Percentiles rank a stretch among this genome's conserved stretches.
Conservation (phyloP, 1,140 invertebrate genomes). For the Drosophila albomicans region DNA sequence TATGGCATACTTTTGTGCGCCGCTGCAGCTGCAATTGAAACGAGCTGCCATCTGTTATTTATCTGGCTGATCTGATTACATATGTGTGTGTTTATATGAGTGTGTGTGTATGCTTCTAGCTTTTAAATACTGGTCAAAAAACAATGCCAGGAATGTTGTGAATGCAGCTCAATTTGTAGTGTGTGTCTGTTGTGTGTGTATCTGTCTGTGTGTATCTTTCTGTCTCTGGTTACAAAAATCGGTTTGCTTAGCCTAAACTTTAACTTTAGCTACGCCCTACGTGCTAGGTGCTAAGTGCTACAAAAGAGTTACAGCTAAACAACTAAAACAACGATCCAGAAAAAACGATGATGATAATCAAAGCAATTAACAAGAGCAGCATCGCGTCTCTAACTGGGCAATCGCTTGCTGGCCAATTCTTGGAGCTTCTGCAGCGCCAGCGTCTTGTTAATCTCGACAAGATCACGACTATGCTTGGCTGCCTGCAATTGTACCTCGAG, state of each 20-base stretch:
- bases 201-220: constrained; percentile 33
- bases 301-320: constrained; percentile 53
- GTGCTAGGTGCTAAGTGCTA: constrained; percentile 42
- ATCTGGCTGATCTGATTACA: constrained; percentile 16
- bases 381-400: constrained; percentile 70
- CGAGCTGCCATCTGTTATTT: constrained; percentile 38
- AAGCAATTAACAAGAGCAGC: constrained; percentile 16
- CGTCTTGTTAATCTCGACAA: constrained; percentile 84
- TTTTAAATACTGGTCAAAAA: constrained; percentile 79
- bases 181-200: constrained; percentile 34
- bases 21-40: constrained; percentile 41
- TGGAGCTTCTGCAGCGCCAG: constrained; percentile 81
- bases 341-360: constrained; percentile 45
- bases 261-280: constrained; percentile 63
- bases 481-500: constrained; percentile 83
- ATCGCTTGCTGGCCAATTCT: constrained; percentile 76
- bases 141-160: constrained; percentile 80
- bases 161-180: constrained; percentile 56
- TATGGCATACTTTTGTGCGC: constrained; percentile 80
- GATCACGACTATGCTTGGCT: constrained; percentile 82
- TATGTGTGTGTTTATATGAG: constrained; percentile 12
- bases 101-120: constrained; percentile 67
- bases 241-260: constrained; percentile 39
- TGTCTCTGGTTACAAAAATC: constrained; percentile 45
- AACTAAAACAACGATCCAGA: constrained; percentile 67